A percentile compares a stretch with the other conserved stretches of the same genome.
Evolutionary conservation across 2,888 invertebrate species (phyloP).

Genomic region (Cataglyphis albicans): DNA sequence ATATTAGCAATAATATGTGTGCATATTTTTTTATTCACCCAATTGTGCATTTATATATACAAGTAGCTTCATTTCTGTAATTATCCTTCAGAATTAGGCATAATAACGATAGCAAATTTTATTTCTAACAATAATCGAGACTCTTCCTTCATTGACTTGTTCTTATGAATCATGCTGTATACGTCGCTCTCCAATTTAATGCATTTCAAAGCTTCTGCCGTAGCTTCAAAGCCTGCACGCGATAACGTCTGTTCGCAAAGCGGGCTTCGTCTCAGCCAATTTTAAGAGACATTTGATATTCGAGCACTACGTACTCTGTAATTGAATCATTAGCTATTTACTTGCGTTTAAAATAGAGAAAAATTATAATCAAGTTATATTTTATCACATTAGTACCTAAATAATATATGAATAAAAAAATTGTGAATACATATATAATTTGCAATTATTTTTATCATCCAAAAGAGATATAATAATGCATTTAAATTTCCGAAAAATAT

Average conservation of each 20-base stretch:
- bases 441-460: neutral
- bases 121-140: neutral
- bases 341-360: neutral
- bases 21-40: neutral
- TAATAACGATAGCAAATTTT: neutral
- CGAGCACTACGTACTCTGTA: neutral
- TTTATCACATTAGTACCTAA: neutral
- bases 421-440: neutral
- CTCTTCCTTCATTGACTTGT: neutral
- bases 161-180: slow-evolving; percentile 28
- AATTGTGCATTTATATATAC: neutral
- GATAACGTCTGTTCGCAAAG: slow-evolving; percentile 33
- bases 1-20: neutral
- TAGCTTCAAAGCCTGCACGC: slow-evolving; percentile 32
- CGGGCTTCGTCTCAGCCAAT: neutral
- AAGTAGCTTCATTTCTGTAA: neutral
- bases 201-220: slow-evolving; percentile 61
- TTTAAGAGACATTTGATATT: slow-evolving; percentile 21
- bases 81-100: neutral
- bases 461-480: neutral
- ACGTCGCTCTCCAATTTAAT: slow-evolving; percentile 57
- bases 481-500: neutral
- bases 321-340: slow-evolving; percentile 3
- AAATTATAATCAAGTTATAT: neutral
- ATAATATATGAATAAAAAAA: neutral